Percentiles rank a stretch among this genome's conserved stretches.
Evolutionary conservation across 2,797 vertebrate genomes (phyloP).

Genomic region (Zalophus californianus): DNA sequence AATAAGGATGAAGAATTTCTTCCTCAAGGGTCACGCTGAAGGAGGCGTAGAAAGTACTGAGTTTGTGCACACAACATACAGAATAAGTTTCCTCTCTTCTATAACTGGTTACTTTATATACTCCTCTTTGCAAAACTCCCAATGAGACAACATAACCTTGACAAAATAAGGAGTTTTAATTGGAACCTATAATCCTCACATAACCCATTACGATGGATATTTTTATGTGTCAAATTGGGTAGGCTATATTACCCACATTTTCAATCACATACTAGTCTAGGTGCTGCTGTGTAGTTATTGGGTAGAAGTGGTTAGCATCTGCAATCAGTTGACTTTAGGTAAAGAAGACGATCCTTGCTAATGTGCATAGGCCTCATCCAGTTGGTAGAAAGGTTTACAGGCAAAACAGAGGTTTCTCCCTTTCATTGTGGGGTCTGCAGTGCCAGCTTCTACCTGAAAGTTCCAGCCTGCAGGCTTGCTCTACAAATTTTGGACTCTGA

Average conservation of each 20-base stretch:
- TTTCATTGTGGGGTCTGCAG: background rate
- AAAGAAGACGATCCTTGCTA: background rate
- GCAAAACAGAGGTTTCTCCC: background rate
- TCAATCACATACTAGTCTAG: background rate
- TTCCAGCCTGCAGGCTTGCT: background rate
- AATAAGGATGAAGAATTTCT: conserved; percentile 59
- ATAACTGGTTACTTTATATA: background rate
- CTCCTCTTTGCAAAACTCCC: background rate
- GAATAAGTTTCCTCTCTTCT: background rate
- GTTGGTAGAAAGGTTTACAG: background rate
- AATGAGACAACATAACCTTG: background rate
- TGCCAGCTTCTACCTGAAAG: background rate
- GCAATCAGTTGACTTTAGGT: background rate
- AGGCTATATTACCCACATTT: background rate
- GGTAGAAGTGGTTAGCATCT: background rate
- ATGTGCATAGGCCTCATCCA: background rate
- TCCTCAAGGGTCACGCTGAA: conserved; percentile 64
- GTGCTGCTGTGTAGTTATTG: background rate
- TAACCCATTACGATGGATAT: background rate
- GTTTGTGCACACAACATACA: background rate
- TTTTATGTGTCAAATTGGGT: background rate
- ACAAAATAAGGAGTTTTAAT: conserved; percentile 7
- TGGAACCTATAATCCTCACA: background rate
- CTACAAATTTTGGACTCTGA: background rate
- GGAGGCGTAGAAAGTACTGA: conserved; percentile 41